Evolutionary conservation across 1,140 invertebrate genomes (phyloP).

Genomic region (Heliconius hewitsoni): DNA sequence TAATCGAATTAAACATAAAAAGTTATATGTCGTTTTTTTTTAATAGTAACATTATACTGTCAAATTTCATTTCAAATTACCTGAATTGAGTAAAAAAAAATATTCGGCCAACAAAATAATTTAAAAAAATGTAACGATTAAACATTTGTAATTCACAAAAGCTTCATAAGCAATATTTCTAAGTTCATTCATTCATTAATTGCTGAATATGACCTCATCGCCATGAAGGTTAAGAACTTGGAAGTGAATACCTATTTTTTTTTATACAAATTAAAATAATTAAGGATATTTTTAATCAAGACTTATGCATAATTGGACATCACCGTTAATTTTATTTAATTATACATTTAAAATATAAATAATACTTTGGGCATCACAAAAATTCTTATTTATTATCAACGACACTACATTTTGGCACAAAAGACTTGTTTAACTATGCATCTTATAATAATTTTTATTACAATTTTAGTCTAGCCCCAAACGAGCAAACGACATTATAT

Average conservation of each 20-base stretch:
- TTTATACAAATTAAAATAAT: background rate
- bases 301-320: background rate
- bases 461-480: slow-evolving; percentile 4
- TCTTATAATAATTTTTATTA: background rate
- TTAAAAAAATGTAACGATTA: background rate
- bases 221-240: too few relatives aligned
- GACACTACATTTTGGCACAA: slow-evolving; percentile 8
- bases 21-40: background rate
- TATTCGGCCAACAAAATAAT: background rate
- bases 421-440: background rate
- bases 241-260: background rate
- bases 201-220: background rate
- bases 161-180: background rate
- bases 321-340: background rate
- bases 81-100: too few relatives aligned
- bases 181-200: background rate
- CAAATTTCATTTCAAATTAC: too few relatives aligned
- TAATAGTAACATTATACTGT: too few relatives aligned
- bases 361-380: slow-evolving; percentile 12
- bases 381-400: slow-evolving; percentile 4
- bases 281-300: background rate
- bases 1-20: background rate
- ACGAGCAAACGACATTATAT: background rate
- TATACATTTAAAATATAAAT: background rate
- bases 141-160: background rate